A percentile compares a stretch with the other conserved stretches of the same genome.
phyloP scores from a whole-genome alignment of 1,140 invertebrate species.

The Drosophila bifasciata region DNA sequence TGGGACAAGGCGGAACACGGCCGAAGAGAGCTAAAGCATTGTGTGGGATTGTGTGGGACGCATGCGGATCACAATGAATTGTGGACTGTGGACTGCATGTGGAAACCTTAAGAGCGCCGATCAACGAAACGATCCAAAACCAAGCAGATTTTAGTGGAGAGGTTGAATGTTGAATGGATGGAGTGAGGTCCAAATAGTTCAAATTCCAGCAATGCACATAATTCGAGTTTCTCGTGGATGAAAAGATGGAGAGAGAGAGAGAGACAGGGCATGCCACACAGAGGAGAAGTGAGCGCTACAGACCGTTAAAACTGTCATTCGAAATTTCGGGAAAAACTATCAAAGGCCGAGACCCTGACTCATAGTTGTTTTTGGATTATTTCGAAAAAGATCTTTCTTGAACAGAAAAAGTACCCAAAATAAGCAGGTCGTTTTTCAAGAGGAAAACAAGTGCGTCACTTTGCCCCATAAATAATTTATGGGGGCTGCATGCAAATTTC shows the following conservation, averaged over 20 bases:
- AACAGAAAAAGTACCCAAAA: not conserved
- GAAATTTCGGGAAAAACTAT: not conserved
- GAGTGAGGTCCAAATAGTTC: constrained; percentile 30
- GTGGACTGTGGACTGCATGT: constrained; percentile 25
- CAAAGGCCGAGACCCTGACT: constrained; percentile 7
- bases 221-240: not conserved
- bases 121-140: constrained; percentile 19
- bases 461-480: constrained; percentile 42
- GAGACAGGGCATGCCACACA: not conserved
- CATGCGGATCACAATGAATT: constrained; percentile 25
- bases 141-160: not conserved
- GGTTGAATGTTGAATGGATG: too few relatives aligned
- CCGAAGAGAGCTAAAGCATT: not conserved
- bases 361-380: not conserved
- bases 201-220: constrained; percentile 45
- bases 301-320: constrained; percentile 2
- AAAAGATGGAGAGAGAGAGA: not conserved
- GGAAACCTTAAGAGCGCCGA: constrained; percentile 23
- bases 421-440: constrained; percentile 1
- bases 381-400: constrained; percentile 8
- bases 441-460: constrained; percentile 44
- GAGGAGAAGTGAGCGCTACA: not conserved
- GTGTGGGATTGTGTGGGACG: too few relatives aligned
- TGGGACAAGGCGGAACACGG: constrained; percentile 34
- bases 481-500: constrained; percentile 20